Evolutionary conservation across 2,113 vertebrate species (phyloP).

Genomic region (Acanthisitta chloris): DNA sequence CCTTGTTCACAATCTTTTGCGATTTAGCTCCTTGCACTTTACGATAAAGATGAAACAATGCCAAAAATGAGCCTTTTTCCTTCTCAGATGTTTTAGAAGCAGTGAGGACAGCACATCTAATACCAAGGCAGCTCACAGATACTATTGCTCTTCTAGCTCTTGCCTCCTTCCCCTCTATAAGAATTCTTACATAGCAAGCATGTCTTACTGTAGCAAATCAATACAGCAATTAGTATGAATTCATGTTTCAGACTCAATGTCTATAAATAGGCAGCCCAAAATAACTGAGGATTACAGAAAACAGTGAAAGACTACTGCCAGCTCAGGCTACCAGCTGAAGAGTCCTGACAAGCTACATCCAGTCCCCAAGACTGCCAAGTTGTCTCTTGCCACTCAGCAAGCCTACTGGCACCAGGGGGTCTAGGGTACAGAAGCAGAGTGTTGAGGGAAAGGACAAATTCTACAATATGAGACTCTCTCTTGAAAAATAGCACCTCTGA

Average conservation of each 20-base stretch:
- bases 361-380: background rate
- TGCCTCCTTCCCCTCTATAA: background rate
- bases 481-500: background rate
- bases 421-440: background rate
- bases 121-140: background rate
- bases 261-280: background rate
- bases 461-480: background rate
- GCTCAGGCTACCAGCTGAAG: background rate
- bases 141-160: background rate
- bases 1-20: background rate
- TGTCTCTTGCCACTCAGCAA: background rate
- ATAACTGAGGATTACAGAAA: background rate
- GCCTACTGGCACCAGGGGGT: background rate
- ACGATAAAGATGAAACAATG: background rate
- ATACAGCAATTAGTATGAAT: background rate
- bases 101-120: background rate
- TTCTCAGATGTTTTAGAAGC: background rate
- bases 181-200: background rate
- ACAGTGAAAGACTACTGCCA: background rate
- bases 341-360: background rate
- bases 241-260: background rate
- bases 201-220: background rate
- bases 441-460: background rate
- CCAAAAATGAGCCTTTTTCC: constrained; percentile 4
- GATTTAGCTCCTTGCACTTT: background rate